Evolutionary conservation across 2,797 vertebrate species (phyloP).

Genomic region (Hyperoplus lanceolatus): DNA sequence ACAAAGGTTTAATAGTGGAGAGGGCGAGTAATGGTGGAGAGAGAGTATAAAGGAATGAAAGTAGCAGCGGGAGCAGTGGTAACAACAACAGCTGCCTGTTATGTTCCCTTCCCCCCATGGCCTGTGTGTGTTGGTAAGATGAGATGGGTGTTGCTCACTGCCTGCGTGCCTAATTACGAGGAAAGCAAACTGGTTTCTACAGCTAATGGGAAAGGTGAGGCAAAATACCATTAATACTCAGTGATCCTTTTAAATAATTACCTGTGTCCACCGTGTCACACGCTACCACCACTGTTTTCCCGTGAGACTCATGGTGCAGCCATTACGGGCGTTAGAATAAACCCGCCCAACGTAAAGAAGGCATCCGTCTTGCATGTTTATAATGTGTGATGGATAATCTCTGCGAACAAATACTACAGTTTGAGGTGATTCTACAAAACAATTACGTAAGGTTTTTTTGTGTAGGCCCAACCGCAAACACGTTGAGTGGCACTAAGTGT

Average conservation of each 20-base stretch:
- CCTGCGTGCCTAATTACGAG: slow-evolving; percentile 79
- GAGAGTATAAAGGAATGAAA: slow-evolving; percentile 53
- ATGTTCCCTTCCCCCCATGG: slow-evolving; percentile 71
- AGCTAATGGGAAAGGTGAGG: slow-evolving; percentile 82
- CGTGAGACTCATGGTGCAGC: slow-evolving; percentile 58
- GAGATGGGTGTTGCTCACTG: slow-evolving; percentile 76
- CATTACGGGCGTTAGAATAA: slow-evolving; percentile 56
- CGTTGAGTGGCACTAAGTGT: slow-evolving; percentile 30
- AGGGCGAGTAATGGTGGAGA: slow-evolving; percentile 23
- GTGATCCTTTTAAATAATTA: slow-evolving; percentile 81
- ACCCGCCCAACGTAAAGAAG: slow-evolving; percentile 47
- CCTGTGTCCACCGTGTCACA: slow-evolving; percentile 60
- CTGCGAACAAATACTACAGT: slow-evolving; percentile 42
- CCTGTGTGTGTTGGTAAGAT: slow-evolving; percentile 62
- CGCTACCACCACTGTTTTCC: slow-evolving; percentile 30
- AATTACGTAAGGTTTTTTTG: slow-evolving; percentile 34
- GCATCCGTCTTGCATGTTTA: slow-evolving; percentile 51
- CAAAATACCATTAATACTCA: slow-evolving; percentile 77
- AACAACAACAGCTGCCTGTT: slow-evolving; percentile 65
- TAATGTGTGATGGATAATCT: slow-evolving; percentile 25
- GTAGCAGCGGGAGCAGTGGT: slow-evolving; percentile 40
- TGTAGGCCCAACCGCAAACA: slow-evolving; percentile 45
- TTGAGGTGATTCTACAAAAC: slow-evolving; percentile 42
- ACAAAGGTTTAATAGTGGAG: slow-evolving; percentile 45
- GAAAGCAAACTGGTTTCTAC: slow-evolving; percentile 80